These are phyloP conservation scores for Hippoglossus stenolepis DNA, from an alignment of 2,113 vertebrate species.

Conservation along the genomic window DNA sequence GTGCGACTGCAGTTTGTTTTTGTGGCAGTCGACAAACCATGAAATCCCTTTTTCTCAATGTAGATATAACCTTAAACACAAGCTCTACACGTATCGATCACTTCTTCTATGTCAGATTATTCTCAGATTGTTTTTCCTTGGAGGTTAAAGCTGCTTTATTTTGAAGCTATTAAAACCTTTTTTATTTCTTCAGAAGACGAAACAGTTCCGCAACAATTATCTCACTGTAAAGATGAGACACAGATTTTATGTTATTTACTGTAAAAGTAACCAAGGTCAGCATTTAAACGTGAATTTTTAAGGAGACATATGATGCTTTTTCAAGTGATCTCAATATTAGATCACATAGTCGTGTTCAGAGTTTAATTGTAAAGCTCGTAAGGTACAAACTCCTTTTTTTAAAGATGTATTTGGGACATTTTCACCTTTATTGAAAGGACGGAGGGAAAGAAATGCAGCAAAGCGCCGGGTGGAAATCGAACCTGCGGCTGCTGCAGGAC, in stretches of 20 bases:
- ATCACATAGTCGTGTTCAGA: no score
- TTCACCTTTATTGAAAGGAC: no score
- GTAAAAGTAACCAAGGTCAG: background rate
- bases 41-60: constrained; percentile 7
- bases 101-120: background rate
- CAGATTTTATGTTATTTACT: background rate
- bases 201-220: background rate
- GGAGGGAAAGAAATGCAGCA: no score
- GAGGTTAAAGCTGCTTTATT: constrained; percentile 25
- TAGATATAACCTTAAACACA: constrained; percentile 2
- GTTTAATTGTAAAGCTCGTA: no score
- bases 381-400: no score
- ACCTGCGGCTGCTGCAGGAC: no score
- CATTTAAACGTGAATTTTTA: no score
- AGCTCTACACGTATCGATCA: background rate
- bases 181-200: background rate
- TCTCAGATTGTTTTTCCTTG: background rate
- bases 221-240: background rate
- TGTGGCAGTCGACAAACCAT: constrained; percentile 13
- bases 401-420: no score
- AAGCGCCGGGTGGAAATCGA: no score
- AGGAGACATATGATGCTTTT: no score
- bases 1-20: background rate
- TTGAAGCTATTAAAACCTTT: background rate
- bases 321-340: no score